Percentiles rank a stretch among this genome's conserved stretches.
Evolutionary conservation across 2,113 vertebrate genomes (phyloP).

Genomic region (Struthio camelus): DNA sequence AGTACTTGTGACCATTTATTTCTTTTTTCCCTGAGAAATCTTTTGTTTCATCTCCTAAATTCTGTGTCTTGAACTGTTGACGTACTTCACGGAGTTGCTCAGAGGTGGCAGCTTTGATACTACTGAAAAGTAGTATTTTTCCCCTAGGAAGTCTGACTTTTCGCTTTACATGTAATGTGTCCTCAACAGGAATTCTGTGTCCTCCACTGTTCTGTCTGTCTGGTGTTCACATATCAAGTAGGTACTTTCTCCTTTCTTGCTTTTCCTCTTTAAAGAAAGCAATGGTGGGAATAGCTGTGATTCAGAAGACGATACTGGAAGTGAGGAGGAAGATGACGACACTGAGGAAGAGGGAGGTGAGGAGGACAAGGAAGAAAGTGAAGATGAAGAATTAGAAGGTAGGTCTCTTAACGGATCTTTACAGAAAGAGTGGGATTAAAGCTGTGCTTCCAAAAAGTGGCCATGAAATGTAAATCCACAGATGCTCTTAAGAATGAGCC

Average conservation of each 20-base stretch:
- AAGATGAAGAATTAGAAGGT: conserved; percentile 76
- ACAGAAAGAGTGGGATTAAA: background rate
- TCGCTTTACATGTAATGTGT: fast-evolving
- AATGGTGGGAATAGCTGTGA: conserved; percentile 71
- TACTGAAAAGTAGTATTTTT: background rate
- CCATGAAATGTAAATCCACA: background rate
- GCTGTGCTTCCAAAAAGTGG: background rate
- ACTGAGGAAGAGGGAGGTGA: conserved; percentile 75
- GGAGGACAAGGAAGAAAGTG: conserved; percentile 78
- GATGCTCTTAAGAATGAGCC: background rate
- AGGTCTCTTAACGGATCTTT: background rate
- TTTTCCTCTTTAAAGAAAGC: conserved; percentile 72
- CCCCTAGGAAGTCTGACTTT: background rate
- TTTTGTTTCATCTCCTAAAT: background rate
- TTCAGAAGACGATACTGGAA: conserved; percentile 74
- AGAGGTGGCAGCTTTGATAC: background rate
- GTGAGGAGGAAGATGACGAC: conserved; percentile 71
- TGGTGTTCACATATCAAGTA: background rate
- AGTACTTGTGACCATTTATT: background rate
- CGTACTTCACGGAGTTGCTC: background rate
- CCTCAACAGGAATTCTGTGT: background rate
- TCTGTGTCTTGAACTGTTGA: background rate
- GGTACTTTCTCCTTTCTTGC: background rate
- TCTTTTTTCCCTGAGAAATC: background rate
- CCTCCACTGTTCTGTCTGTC: background rate